Conservation (phyloP, 2,888 invertebrate genomes). For the Andricus quercusramuli region DNA sequence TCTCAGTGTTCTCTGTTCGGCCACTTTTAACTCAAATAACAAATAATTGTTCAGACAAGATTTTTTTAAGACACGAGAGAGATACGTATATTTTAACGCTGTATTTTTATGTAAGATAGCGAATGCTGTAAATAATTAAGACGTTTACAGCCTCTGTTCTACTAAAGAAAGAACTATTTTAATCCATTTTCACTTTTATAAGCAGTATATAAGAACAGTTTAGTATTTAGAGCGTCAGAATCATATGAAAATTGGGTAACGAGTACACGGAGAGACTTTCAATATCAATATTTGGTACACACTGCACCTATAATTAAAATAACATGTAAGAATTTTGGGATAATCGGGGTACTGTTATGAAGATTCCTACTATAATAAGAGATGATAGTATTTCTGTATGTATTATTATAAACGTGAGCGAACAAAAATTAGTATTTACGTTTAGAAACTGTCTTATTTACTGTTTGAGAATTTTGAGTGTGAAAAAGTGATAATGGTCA, state of each 20-base stretch:
- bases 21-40: background rate
- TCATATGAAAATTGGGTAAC: background rate
- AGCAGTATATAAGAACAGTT: slow-evolving; percentile 26
- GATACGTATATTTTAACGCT: slow-evolving; percentile 23
- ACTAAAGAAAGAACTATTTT: background rate
- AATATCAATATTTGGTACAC: no score
- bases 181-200: slow-evolving; percentile 33
- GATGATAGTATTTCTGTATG: no score
- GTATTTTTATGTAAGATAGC: slow-evolving; percentile 39
- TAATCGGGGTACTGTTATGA: no score
- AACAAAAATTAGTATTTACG: no score
- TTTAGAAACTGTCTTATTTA: no score
- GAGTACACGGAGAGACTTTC: background rate
- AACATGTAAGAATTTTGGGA: no score
- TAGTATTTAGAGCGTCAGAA: slow-evolving; percentile 11
- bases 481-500: no score
- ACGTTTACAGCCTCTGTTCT: background rate
- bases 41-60: background rate
- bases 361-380: no score
- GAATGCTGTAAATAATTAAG: slow-evolving; percentile 29
- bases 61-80: slow-evolving; percentile 5
- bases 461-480: no score
- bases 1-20: background rate
- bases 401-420: no score
- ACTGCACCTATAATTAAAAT: no score